Percentiles rank a stretch among this genome's conserved stretches.
Conservation (phyloP, 2,113 vertebrate genomes). For the Trichomycterus rosablanca region DNA sequence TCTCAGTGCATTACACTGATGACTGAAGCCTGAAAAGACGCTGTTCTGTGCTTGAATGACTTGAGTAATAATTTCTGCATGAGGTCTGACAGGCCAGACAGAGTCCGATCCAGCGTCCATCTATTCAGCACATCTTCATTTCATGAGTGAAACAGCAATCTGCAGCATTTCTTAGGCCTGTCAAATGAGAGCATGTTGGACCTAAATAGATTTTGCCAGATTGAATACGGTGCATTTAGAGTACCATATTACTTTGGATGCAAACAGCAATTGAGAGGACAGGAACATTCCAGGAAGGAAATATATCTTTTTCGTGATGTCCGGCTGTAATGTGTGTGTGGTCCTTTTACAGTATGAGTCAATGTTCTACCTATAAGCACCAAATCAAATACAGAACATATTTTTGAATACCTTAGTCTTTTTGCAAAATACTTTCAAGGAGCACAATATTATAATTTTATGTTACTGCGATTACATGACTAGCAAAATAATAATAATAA, state of each 20-base stretch:
- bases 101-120: slow-evolving; percentile 36
- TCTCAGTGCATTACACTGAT: slow-evolving; percentile 44
- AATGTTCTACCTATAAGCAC: too few relatives aligned
- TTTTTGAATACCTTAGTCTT: too few relatives aligned
- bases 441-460: too few relatives aligned
- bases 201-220: slow-evolving; percentile 43
- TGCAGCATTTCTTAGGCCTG: slow-evolving; percentile 27
- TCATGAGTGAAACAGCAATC: slow-evolving; percentile 46
- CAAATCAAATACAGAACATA: too few relatives aligned
- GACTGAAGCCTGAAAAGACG: slow-evolving; percentile 39
- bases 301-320: too few relatives aligned
- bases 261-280: slow-evolving; percentile 26
- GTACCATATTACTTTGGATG: slow-evolving; percentile 23
- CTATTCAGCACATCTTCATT: slow-evolving; percentile 42
- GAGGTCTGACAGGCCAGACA: slow-evolving; percentile 43
- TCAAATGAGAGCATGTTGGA: too few relatives aligned
- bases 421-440: too few relatives aligned
- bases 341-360: neutral
- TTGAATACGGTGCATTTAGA: slow-evolving; percentile 40
- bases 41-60: slow-evolving; percentile 39
- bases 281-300: slow-evolving; percentile 17
- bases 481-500: too few relatives aligned
- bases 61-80: slow-evolving; percentile 51
- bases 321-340: too few relatives aligned
- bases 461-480: too few relatives aligned